Evolutionary conservation across 2,797 vertebrate species (phyloP).

Genomic region (Ataeniobius toweri): DNA sequence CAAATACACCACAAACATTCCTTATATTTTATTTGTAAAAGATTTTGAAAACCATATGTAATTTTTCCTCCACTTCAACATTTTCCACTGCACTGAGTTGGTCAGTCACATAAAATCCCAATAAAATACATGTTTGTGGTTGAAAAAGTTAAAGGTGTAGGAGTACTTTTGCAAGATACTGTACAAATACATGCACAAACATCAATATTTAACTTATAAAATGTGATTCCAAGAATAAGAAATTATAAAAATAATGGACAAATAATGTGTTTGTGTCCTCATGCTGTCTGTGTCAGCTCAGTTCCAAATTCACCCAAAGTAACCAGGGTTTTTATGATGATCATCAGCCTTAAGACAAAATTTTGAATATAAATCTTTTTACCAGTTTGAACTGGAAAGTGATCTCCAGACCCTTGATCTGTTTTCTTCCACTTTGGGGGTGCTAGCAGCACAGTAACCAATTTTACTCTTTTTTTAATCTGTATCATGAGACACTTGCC

Average conservation of each 20-base stretch:
- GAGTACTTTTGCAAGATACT: background rate
- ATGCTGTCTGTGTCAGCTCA: background rate
- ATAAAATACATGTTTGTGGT: background rate
- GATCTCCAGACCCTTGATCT: background rate
- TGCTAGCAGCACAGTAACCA: constrained; percentile 24
- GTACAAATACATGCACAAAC: background rate
- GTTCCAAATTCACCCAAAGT: background rate
- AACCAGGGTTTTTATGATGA: background rate
- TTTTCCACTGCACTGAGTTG: background rate
- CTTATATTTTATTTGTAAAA: background rate
- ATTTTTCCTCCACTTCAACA: background rate
- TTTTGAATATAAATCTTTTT: background rate
- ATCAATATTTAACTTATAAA: background rate
- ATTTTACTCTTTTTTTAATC: constrained; percentile 40
- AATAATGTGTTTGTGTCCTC: no score
- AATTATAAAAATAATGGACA: background rate
- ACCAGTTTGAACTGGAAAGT: background rate
- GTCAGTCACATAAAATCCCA: background rate
- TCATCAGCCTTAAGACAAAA: background rate
- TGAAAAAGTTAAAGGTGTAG: background rate
- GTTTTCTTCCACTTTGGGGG: background rate
- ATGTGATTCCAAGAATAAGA: background rate
- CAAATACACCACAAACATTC: background rate
- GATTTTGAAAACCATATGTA: background rate
- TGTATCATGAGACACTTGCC: constrained; percentile 19